Conservation (phyloP, 2,888 invertebrate species). For the Tetrapedia diversipes region DNA sequence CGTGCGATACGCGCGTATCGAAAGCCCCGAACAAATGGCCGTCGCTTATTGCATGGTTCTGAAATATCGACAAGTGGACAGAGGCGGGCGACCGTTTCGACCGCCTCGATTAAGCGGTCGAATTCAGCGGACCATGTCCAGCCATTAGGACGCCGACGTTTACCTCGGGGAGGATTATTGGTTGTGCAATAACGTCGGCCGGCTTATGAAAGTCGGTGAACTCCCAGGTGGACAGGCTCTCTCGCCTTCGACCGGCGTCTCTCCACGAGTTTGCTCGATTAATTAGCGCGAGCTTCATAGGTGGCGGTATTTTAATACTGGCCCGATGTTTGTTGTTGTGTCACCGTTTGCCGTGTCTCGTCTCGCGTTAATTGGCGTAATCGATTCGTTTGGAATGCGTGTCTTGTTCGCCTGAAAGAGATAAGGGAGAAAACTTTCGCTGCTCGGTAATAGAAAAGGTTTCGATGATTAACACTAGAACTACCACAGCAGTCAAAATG, state of each 20-base stretch:
- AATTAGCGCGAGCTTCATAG: conserved; percentile 30
- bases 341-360: background rate
- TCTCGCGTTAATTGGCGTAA: conserved; percentile 10
- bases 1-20: conserved; percentile 29
- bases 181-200: conserved; percentile 43
- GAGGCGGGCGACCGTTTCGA: conserved; percentile 19
- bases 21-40: conserved; percentile 44
- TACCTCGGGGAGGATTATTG: conserved; percentile 54
- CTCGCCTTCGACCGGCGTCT: conserved; percentile 9
- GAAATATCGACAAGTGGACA: conserved; percentile 48
- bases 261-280: conserved; percentile 8
- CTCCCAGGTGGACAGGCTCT: conserved; percentile 42
- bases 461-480: no score
- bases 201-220: conserved; percentile 52
- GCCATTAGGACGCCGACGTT: conserved; percentile 42
- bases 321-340: conserved; percentile 16
- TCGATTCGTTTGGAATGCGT: background rate
- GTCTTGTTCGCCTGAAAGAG: background rate
- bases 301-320: conserved; percentile 21
- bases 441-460: no score
- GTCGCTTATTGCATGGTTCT: conserved; percentile 48
- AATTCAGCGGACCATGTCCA: conserved; percentile 60
- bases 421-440: background rate
- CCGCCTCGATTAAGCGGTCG: conserved; percentile 39
- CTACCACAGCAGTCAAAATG: no score